These are phyloP conservation scores for Bos javanicus DNA, from an alignment of 2,113 vertebrate species.

Conservation along the genomic window DNA sequence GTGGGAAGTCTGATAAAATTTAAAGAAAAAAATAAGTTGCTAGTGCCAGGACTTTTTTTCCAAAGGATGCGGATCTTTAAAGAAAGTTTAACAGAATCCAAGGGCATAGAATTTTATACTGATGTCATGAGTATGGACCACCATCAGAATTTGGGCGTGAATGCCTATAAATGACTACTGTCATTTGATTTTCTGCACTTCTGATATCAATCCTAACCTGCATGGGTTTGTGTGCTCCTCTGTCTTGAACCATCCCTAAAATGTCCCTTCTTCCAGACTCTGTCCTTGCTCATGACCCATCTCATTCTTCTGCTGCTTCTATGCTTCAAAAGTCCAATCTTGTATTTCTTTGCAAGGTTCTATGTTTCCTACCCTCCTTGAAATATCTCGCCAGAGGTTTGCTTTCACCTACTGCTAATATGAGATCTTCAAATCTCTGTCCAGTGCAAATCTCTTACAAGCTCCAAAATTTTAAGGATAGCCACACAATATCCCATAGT, in stretches of 20 bases:
- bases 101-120: neutral
- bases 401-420: neutral
- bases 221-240: neutral
- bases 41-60: neutral
- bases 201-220: neutral
- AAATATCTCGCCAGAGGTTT: neutral
- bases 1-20: neutral
- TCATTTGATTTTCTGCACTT: neutral
- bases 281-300: neutral
- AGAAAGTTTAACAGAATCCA: neutral
- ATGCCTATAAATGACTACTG: neutral
- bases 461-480: neutral
- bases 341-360: neutral
- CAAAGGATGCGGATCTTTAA: neutral
- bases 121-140: neutral
- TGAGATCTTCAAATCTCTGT: neutral
- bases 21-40: neutral
- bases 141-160: neutral
- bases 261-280: neutral
- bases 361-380: neutral
- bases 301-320: neutral
- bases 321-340: neutral
- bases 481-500: neutral
- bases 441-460: neutral
- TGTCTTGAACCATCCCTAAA: neutral